A percentile compares a stretch with the other conserved stretches of the same genome.
Conservation (phyloP, 1,140 invertebrate species). For the Solenopsis fugax region DNA sequence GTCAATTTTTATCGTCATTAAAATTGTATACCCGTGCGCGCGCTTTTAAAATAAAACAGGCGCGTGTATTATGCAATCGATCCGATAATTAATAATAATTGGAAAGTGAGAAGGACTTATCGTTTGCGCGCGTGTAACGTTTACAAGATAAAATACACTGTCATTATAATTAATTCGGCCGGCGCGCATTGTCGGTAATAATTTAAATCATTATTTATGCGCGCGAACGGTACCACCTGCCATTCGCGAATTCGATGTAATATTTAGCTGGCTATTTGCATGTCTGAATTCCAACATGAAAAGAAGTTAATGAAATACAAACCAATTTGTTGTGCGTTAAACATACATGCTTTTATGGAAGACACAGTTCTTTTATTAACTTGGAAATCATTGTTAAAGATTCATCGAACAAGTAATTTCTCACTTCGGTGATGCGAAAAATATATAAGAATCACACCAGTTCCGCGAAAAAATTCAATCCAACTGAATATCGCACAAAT, state of each 20-base stretch:
- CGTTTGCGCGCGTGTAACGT: conserved; percentile 34
- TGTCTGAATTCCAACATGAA: conserved; percentile 56
- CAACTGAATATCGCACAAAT: background rate
- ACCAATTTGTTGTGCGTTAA: background rate
- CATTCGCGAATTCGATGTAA: conserved; percentile 48
- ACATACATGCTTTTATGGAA: background rate
- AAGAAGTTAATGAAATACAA: conserved; percentile 53
- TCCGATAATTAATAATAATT: conserved; percentile 63
- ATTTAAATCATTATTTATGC: conserved; percentile 63
- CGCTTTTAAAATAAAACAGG: conserved; percentile 55
- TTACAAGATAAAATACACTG: conserved; percentile 64
- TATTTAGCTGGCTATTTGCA: conserved; percentile 59
- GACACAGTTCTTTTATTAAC: too few species aligned
- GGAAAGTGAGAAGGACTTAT: conserved; percentile 55
- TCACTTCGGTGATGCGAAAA: background rate
- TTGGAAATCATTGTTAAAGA: background rate
- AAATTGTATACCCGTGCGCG: conserved; percentile 30
- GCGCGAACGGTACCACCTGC: conserved; percentile 52
- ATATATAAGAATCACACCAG: background rate
- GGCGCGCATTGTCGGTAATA: conserved; percentile 51
- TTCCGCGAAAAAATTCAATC: background rate
- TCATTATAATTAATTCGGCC: conserved; percentile 58
- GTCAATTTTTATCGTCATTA: conserved; percentile 27
- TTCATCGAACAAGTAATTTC: background rate
- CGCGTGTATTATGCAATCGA: conserved; percentile 40